Conservation (phyloP, 2,113 vertebrate genomes). For the Engraulis encrasicolus region DNA sequence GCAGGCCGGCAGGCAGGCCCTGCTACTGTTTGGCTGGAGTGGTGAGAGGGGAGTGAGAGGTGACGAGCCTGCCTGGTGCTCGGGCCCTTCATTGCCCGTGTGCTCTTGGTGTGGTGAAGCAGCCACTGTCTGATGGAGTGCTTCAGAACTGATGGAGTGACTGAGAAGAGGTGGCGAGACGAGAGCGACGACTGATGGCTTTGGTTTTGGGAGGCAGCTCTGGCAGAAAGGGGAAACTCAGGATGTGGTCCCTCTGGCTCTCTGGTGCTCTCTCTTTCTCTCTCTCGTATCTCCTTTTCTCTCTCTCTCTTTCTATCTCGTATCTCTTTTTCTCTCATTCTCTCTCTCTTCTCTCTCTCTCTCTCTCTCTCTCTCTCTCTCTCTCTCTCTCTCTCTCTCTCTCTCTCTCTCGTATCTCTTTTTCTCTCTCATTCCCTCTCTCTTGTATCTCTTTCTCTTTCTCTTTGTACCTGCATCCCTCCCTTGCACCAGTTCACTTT, state of each 20-base stretch:
- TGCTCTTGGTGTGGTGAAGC: not conserved
- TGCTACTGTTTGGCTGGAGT: too few relatives aligned
- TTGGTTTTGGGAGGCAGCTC: not conserved
- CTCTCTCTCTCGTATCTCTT: too few relatives aligned
- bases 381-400: not conserved
- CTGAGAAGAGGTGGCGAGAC: not conserved
- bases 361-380: conserved; percentile 1
- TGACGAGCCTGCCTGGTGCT: too few relatives aligned
- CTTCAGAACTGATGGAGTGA: not conserved
- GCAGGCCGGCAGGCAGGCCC: not conserved
- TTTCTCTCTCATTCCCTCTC: not conserved
- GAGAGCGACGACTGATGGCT: not conserved
- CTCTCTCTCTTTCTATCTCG: too few relatives aligned
- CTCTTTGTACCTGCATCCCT: not conserved
- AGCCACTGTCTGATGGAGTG: conserved; percentile 3
- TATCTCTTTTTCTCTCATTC: not conserved
- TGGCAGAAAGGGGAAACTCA: not conserved
- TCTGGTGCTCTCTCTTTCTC: not conserved
- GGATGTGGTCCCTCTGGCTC: conserved; percentile 17
- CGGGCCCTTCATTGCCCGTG: too few relatives aligned
- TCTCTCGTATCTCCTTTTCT: not conserved
- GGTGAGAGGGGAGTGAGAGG: too few relatives aligned
- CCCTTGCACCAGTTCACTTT: not conserved
- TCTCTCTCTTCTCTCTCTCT: not conserved
- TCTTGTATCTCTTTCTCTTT: not conserved